Percentiles rank a stretch among this genome's conserved stretches.
Conservation (phyloP, 2,113 vertebrate species). For the Phylloscopus trochiloides region DNA sequence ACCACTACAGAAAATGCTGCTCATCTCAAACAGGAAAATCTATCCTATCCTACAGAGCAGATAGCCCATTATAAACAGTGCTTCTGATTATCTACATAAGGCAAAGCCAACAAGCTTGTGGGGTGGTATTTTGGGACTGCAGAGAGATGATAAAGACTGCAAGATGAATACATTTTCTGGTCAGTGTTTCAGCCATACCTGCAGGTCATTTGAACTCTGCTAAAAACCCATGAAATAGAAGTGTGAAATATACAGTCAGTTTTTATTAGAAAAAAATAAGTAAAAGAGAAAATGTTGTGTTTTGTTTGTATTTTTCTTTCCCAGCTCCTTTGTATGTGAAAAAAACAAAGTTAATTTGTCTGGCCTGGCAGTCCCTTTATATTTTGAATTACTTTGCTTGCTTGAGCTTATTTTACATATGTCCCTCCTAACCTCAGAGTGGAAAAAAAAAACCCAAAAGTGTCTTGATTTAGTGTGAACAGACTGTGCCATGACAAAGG, state of each 20-base stretch:
- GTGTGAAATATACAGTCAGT: not conserved
- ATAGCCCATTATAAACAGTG: not conserved
- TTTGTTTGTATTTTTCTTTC: rapidly evolving
- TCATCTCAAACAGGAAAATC: not conserved
- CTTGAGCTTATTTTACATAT: not conserved
- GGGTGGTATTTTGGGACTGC: not conserved
- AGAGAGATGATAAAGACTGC: not conserved
- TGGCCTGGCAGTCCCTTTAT: not conserved
- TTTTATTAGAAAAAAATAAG: not conserved
- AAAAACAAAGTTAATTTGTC: not conserved
- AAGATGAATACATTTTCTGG: not conserved
- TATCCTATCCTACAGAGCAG: not conserved
- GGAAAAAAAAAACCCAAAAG: not conserved
- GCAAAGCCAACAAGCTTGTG: not conserved
- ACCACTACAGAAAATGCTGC: not conserved
- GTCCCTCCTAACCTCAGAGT: not conserved
- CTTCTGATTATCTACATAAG: not conserved
- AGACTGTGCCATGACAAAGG: not conserved
- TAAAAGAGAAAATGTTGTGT: not conserved
- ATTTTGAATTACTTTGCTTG: not conserved
- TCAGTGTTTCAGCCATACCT: not conserved
- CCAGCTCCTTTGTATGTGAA: not conserved
- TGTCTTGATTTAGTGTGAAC: not conserved
- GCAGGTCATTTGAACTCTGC: not conserved
- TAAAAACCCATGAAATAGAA: not conserved